These are phyloP conservation scores for Papilio helenus DNA, from an alignment of 1,140 invertebrate species.

Conservation along the genomic window DNA sequence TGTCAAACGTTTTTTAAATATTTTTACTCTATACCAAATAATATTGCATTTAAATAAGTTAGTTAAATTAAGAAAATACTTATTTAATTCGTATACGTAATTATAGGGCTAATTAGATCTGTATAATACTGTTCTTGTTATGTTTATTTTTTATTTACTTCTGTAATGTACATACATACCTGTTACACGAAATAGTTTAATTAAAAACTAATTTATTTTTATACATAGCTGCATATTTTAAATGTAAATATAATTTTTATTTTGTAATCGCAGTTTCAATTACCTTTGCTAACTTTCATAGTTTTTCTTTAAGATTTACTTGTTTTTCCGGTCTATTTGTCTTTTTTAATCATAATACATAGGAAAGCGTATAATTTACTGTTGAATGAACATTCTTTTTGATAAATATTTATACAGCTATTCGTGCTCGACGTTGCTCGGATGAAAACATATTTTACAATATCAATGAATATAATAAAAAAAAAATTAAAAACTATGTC, in stretches of 20 bases:
- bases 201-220: background rate
- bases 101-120: background rate
- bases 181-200: background rate
- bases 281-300: background rate
- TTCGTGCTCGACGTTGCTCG: background rate
- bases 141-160: background rate
- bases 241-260: constrained; percentile 26
- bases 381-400: background rate
- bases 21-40: constrained; percentile 33
- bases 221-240: background rate
- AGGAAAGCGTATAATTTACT: background rate
- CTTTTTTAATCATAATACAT: background rate
- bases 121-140: background rate
- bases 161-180: constrained; percentile 21
- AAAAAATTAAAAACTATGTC: background rate
- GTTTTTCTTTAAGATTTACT: background rate
- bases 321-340: background rate
- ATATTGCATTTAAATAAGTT: constrained; percentile 47
- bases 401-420: background rate
- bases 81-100: background rate
- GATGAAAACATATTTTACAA: background rate
- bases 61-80: background rate
- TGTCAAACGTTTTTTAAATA: background rate
- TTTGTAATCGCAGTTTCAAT: background rate
- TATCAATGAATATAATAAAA: background rate